These are phyloP conservation scores for Maniola jurtina DNA, from an alignment of 1,140 invertebrate species.

Conservation along the genomic window DNA sequence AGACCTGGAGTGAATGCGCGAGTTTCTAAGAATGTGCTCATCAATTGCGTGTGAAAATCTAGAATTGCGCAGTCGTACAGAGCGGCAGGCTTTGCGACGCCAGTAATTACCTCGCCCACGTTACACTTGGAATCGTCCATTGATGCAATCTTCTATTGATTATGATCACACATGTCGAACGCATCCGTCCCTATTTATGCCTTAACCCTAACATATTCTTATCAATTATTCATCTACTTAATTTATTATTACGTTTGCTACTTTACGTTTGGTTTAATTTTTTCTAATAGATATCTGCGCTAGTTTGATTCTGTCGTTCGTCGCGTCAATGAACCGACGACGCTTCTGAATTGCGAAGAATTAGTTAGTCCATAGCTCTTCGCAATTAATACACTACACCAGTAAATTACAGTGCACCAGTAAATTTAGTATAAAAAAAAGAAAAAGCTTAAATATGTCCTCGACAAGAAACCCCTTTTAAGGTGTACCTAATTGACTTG, in stretches of 20 bases:
- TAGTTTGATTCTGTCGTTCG: too few species aligned
- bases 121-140: slow-evolving; percentile 51
- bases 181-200: slow-evolving; percentile 25
- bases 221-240: not conserved
- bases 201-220: slow-evolving; percentile 13
- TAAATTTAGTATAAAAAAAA: too few species aligned
- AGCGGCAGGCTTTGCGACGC: slow-evolving; percentile 47
- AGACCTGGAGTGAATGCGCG: slow-evolving; percentile 23
- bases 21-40: slow-evolving; percentile 38
- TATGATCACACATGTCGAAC: slow-evolving; percentile 50
- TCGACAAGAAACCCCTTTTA: not conserved
- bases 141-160: slow-evolving; percentile 62
- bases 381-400: too few species aligned
- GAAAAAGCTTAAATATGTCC: not conserved
- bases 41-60: slow-evolving; percentile 67
- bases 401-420: too few species aligned
- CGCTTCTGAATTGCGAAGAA: too few species aligned
- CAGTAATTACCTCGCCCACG: slow-evolving; percentile 59
- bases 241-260: slow-evolving; percentile 7
- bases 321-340: too few species aligned
- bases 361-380: too few species aligned
- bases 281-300: too few species aligned
- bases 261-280: not conserved
- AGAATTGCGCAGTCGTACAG: slow-evolving; percentile 51
- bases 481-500: slow-evolving; percentile 9